Percentiles rank a stretch among this genome's conserved stretches.
Conservation (phyloP, 1,140 invertebrate genomes). For the Laodelphax striatellus region DNA sequence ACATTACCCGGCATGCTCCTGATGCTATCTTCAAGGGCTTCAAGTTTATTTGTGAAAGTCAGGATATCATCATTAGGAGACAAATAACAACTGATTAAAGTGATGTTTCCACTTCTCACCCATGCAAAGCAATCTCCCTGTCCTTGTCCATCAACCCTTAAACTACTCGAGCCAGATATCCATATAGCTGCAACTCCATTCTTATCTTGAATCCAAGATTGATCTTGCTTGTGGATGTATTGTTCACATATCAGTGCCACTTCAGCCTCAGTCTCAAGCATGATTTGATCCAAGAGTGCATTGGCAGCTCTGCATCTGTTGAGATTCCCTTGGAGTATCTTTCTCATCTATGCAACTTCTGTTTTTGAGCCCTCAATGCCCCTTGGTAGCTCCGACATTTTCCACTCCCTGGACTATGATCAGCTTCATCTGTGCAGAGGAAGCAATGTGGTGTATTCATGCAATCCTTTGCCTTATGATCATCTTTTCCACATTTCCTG, state of each 20-base stretch:
- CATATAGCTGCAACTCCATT: not conserved
- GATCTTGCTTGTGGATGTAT: not conserved
- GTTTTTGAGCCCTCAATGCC: too few relatives aligned
- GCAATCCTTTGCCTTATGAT: too few relatives aligned
- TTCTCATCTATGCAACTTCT: too few relatives aligned
- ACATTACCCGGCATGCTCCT: too few relatives aligned
- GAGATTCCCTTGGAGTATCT: too few relatives aligned
- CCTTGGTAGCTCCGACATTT: too few relatives aligned
- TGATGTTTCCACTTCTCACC: slow-evolving; percentile 9
- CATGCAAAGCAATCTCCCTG: slow-evolving; percentile 15
- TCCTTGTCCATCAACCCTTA: not conserved
- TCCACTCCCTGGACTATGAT: too few relatives aligned
- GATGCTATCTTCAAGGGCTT: not conserved
- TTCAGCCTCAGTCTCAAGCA: not conserved
- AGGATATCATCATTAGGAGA: slow-evolving; percentile 13
- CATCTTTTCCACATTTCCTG: too few relatives aligned
- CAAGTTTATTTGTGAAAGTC: slow-evolving; percentile 1
- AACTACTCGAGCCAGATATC: not conserved
- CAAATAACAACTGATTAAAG: slow-evolving; percentile 18
- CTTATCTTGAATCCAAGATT: slow-evolving; percentile 10
- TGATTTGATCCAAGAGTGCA: too few relatives aligned
- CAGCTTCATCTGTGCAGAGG: too few relatives aligned
- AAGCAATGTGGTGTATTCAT: too few relatives aligned
- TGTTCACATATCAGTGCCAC: not conserved
- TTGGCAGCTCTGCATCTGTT: too few relatives aligned